Evolutionary conservation across 2,888 invertebrate genomes (phyloP).

Genomic region (Mythimna lalbum): DNA sequence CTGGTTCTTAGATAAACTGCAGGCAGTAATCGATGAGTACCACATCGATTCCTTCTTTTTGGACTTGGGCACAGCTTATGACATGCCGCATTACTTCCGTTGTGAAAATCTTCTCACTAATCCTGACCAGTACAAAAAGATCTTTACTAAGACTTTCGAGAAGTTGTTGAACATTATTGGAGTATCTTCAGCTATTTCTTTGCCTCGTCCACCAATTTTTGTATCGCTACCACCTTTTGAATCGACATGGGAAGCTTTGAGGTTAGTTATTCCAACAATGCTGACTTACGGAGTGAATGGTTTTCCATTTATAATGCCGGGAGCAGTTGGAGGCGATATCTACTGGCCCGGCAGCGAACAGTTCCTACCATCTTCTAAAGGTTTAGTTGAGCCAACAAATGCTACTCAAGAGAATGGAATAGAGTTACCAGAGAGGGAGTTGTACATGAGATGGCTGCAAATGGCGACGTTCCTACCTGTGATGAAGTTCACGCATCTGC

Average conservation of each 20-base stretch:
- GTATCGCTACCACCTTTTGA: conserved; percentile 96
- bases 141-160: conserved; percentile 92
- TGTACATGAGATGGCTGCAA: conserved; percentile 97
- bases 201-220: conserved; percentile 96
- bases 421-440: conserved; percentile 93
- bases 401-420: conserved; percentile 83
- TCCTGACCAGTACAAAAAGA: conserved; percentile 95
- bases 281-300: conserved; percentile 97
- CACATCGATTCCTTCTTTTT: conserved; percentile 96
- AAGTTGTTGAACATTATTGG: conserved; percentile 93
- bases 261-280: conserved; percentile 96
- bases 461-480: conserved; percentile 97
- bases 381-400: conserved; percentile 77
- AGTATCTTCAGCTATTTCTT: conserved; percentile 95
- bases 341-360: conserved; percentile 91
- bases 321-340: conserved; percentile 98
- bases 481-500: conserved; percentile 97
- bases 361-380: conserved; percentile 89
- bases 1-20: conserved; percentile 95
- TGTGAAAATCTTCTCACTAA: conserved; percentile 94
- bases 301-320: conserved; percentile 98
- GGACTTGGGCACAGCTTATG: conserved; percentile 95
- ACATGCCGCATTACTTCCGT: conserved; percentile 96
- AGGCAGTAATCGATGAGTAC: conserved; percentile 93
- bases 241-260: conserved; percentile 96